Evolutionary conservation across 1,140 invertebrate genomes (phyloP).

Genomic region (Tribolium castaneum): DNA sequence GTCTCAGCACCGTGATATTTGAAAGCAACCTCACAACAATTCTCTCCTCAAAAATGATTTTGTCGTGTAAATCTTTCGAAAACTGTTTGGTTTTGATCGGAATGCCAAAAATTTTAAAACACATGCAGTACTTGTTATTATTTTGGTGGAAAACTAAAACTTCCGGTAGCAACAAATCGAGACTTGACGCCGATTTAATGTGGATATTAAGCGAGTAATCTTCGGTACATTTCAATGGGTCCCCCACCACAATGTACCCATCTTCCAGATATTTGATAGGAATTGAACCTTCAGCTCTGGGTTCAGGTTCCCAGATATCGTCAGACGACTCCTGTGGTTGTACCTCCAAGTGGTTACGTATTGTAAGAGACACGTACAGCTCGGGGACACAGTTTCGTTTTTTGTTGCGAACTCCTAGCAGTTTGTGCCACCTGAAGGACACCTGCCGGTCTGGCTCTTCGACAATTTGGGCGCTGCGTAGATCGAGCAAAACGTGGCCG

Average conservation of each 20-base stretch:
- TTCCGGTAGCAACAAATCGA: slow-evolving; percentile 59
- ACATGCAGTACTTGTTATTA: slow-evolving; percentile 54
- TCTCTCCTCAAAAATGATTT: slow-evolving; percentile 56
- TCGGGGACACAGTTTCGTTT: slow-evolving; percentile 65
- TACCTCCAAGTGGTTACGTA: slow-evolving; percentile 62
- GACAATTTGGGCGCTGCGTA: slow-evolving; percentile 66
- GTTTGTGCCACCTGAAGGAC: slow-evolving; percentile 64
- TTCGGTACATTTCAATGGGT: slow-evolving; percentile 38
- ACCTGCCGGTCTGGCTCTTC: slow-evolving; percentile 47
- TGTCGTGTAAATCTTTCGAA: slow-evolving; percentile 52
- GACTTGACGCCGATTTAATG: slow-evolving; percentile 52
- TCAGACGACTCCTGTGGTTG: neutral
- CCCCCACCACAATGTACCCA: slow-evolving; percentile 55
- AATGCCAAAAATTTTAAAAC: slow-evolving; percentile 58
- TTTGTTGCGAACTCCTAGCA: slow-evolving; percentile 65
- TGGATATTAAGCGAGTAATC: slow-evolving; percentile 53
- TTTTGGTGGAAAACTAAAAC: slow-evolving; percentile 54
- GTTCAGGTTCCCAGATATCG: neutral
- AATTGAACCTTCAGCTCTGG: neutral
- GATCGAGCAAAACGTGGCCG: slow-evolving; percentile 66
- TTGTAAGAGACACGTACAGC: slow-evolving; percentile 64
- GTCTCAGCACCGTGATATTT: slow-evolving; percentile 46
- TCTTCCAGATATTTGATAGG: slow-evolving; percentile 55
- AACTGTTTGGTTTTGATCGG: slow-evolving; percentile 60
- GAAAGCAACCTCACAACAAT: slow-evolving; percentile 58